phyloP scores from a whole-genome alignment of 2,113 vertebrate species.

The Psilopogon haemacephalus region DNA sequence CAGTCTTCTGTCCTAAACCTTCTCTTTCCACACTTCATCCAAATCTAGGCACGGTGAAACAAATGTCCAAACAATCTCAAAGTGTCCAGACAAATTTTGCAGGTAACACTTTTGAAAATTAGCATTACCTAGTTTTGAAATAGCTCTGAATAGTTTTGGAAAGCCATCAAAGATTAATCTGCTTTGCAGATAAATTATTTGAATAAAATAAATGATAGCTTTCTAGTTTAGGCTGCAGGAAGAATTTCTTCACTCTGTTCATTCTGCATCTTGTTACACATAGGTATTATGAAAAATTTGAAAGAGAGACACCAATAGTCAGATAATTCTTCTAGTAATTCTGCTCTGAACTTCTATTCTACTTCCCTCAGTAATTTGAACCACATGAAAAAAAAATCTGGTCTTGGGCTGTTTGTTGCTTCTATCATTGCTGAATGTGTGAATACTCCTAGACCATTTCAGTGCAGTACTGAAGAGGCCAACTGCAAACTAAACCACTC shows the following conservation, averaged over 20 bases:
- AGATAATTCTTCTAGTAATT: background rate
- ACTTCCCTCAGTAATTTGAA: background rate
- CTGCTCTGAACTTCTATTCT: background rate
- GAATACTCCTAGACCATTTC: background rate
- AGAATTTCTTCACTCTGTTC: background rate
- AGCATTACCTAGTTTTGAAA: background rate
- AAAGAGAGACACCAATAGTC: background rate
- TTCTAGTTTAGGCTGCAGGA: background rate
- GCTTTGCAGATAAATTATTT: slow-evolving; percentile 27
- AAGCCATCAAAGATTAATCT: background rate
- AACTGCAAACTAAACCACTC: background rate
- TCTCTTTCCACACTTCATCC: background rate
- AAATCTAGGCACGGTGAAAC: background rate
- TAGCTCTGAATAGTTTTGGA: background rate
- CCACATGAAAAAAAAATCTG: background rate
- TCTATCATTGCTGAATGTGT: rapidly evolving
- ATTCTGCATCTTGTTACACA: background rate
- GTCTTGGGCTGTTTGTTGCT: background rate
- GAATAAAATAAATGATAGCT: background rate
- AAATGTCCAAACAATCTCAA: background rate
- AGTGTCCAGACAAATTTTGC: background rate
- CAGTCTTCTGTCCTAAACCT: background rate
- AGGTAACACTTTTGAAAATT: background rate
- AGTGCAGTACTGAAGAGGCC: background rate
- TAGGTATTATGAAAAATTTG: background rate